These are phyloP conservation scores for Clytia hemisphaerica DNA, from an alignment of 30 jellyfish, hydroid and myxozoan genomes.

Conservation along the genomic window DNA sequence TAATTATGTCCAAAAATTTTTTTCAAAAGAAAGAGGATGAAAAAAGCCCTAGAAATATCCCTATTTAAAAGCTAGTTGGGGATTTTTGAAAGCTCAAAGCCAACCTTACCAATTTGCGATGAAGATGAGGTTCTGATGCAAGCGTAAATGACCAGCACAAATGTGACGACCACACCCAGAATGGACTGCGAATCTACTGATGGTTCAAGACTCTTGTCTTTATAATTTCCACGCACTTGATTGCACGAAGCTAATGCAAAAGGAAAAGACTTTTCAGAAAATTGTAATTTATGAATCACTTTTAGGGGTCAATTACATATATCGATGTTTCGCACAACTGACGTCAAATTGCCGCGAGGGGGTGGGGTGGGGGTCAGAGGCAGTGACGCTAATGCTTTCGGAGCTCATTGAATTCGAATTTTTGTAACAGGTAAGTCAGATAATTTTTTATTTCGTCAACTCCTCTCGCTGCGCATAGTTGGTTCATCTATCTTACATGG, in stretches of 20 bases:
- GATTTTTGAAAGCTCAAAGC: too few relatives aligned
- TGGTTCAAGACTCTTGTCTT: conserved; percentile 31
- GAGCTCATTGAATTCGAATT: too few relatives aligned
- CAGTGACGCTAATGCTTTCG: too few relatives aligned
- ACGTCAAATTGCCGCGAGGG: too few relatives aligned
- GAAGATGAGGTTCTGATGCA: conserved; percentile 85
- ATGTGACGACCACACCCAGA: conserved; percentile 77
- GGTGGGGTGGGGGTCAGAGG: too few relatives aligned
- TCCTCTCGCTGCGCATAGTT: too few relatives aligned
- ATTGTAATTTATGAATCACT: neutral
- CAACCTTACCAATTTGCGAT: conserved; percentile 76
- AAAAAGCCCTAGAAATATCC: neutral
- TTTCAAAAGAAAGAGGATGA: neutral
- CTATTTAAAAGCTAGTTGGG: neutral
- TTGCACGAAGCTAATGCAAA: conserved; percentile 49
- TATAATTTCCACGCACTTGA: conserved; percentile 40
- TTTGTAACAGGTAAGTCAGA: too few relatives aligned
- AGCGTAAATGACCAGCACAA: conserved; percentile 63
- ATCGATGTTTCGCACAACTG: too few relatives aligned
- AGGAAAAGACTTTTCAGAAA: neutral
- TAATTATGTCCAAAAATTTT: too few relatives aligned
- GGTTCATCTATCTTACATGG: too few relatives aligned
- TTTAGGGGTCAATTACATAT: too few relatives aligned
- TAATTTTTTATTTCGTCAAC: too few relatives aligned
- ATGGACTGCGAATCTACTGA: conserved; percentile 86